phyloP scores from a whole-genome alignment of 2,797 vertebrate species.

The Accipiter minullus region DNA sequence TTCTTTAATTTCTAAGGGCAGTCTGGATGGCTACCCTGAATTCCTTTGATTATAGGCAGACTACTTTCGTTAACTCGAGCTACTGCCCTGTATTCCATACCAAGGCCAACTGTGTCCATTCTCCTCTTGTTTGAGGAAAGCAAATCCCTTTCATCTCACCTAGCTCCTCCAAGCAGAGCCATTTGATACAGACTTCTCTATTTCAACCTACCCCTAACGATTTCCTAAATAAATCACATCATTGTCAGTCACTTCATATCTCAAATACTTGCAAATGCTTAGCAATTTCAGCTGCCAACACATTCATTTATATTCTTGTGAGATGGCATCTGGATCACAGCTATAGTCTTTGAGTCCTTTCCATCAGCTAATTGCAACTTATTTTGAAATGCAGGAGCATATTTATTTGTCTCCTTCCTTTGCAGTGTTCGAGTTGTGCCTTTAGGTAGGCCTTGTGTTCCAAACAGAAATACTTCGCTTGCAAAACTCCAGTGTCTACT shows the following conservation, averaged over 20 bases:
- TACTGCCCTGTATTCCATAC: not conserved
- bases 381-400: not conserved
- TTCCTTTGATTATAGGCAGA: slow-evolving; percentile 12
- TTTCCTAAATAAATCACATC: slow-evolving; percentile 23
- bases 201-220: slow-evolving; percentile 12
- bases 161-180: not conserved
- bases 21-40: not conserved
- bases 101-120: not conserved
- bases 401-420: slow-evolving; percentile 10
- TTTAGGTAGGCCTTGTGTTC: not conserved
- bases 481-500: not conserved
- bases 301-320: slow-evolving; percentile 23
- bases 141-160: not conserved
- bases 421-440: not conserved
- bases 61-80: not conserved
- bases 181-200: not conserved
- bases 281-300: slow-evolving; percentile 55
- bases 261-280: slow-evolving; percentile 37
- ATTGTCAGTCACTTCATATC: slow-evolving; percentile 4
- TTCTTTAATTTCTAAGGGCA: slow-evolving; percentile 8
- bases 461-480: not conserved
- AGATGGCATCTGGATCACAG: slow-evolving; percentile 49
- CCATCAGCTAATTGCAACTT: slow-evolving; percentile 49
- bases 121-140: not conserved
- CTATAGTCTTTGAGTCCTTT: slow-evolving; percentile 22